Evolutionary conservation across 2,113 vertebrate species (phyloP), one percentile per base, ranked within the genome.

Genomic region (Sapayoa aenigma): DNA sequence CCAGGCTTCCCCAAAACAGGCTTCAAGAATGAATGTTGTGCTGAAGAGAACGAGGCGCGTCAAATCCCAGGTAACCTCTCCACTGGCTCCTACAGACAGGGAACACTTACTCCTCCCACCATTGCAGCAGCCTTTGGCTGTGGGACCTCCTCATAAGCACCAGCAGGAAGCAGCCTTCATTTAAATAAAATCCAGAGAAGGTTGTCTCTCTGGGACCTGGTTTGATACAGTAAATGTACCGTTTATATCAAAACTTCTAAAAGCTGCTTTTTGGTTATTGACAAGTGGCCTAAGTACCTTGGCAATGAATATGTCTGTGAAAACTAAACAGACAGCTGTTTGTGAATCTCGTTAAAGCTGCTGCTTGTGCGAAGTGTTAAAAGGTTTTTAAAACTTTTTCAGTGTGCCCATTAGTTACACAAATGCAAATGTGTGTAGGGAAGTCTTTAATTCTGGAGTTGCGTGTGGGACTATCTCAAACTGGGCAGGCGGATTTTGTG

Each of bases 31-130:
- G 97, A 98, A 97, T 2, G 95, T 97, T 60, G 87, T 98, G 68
- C 96, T 98, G 76, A 98, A 98, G 97, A 98, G 98, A 96, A 98
- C 98, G 84, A 97, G 98, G 90, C 98, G 98, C 1, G 93, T 98
- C 86, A 98, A 98, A 82, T 98, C 98, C 71, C 98, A 98, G 98
- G 98, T 98, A 98, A 72, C 30, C 31, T 75, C 33, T 62, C 90
- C 30, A 25, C 33, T 58, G 44, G 21, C 37, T 71, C 11, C 67
- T 84, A 11, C 0, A 6, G 60, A 55, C 55, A 80, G 63, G 46
- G 46, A 65, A 9, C 42, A 1, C 47, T 87, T 59, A 42, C 1
- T 71, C 27, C 31, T 93, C 63, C 82, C 62, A 37, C 22, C 41
- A 67, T 60, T 19, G 8, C 33, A n/a, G 6, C 55, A 67, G 50